Percentiles rank a stretch among this genome's conserved stretches.
Evolutionary conservation across 2,797 vertebrate genomes (phyloP).

Genomic region (Strix occidentalis): DNA sequence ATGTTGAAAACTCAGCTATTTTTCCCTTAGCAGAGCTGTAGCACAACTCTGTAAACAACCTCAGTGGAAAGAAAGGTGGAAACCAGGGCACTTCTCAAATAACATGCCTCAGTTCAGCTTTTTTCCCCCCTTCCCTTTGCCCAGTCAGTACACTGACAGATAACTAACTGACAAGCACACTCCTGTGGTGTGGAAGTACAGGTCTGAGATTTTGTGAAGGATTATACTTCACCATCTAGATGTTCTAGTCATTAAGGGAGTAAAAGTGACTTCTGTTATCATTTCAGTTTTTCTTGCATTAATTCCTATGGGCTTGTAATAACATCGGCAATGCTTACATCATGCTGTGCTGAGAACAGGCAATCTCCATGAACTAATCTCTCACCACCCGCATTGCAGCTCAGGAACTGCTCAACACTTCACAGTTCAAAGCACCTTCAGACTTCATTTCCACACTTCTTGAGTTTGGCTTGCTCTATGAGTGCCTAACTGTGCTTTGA

Average conservation of each 20-base stretch:
- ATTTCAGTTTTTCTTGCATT: neutral
- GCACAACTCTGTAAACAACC: neutral
- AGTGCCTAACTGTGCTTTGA: neutral
- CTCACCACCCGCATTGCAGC: neutral
- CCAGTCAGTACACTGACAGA: neutral
- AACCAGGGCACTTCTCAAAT: slow-evolving; percentile 4
- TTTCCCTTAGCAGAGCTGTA: neutral
- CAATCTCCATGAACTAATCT: neutral
- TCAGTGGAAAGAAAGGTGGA: neutral
- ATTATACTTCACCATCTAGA: neutral
- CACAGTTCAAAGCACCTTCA: slow-evolving; percentile 34
- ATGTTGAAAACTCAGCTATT: slow-evolving; percentile 22
- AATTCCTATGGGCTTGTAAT: neutral
- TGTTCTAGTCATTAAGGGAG: neutral
- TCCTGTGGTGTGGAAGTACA: neutral
- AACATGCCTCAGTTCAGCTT: neutral
- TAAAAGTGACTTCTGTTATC: neutral
- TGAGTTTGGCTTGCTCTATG: neutral
- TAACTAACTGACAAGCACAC: neutral
- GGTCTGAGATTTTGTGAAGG: neutral
- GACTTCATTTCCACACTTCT: neutral
- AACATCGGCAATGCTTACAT: neutral
- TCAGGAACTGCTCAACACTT: neutral
- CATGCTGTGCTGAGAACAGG: neutral
- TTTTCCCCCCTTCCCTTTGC: neutral